Base-by-base conservation (phyloP, 2,888 invertebrate species). In the Bembecia ichneumoniformis region DNA sequence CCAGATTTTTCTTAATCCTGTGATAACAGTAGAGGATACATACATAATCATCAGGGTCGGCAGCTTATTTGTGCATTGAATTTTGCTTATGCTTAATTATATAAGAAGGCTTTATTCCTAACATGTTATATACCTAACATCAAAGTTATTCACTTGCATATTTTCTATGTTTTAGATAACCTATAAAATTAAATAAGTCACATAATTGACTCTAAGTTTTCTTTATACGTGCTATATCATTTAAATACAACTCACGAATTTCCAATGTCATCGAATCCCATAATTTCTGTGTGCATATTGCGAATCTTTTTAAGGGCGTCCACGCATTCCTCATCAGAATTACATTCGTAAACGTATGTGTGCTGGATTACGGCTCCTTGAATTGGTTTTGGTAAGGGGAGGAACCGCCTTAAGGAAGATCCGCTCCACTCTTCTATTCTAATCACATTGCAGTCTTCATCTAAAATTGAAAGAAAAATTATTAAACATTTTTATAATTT, bases 331-430 rank as follows among this genome's bases (percentile, higher is more conserved):
- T 60, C 63, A 48, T 79, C 75, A 0, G 71, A 75, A 1, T 50
- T 28, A 52, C 91, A 91, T 13, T 75, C 71, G 0, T 73, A 62
- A 0, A 88, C 87, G 0, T 82, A 89, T 0, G 91, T 89, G 55
- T 91, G 91, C 58, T 90, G 90, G 44, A 91, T 75, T 0, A 91
- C 59, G 1, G 87, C 89, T 51, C 88, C 74, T 3, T 76, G 66
- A 14, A 90, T 68, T 0, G 91, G 90, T 50, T 52, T 60, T 0
- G 56, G 28, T 0, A 82, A 66, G 1, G 44, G n/a, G 0, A 61
- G 63, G 0, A 52, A 51, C 0, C 76, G 62, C 0, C 53, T 52
- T 0, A 68, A 62, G 1, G 60, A 49, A 3, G 62, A 55, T 0
- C 64, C 65, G 2, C 68, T 62, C 81, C 82, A 82, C 55, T 66